Conservation (phyloP, 2,113 vertebrate genomes). For the Cyanistes caeruleus region DNA sequence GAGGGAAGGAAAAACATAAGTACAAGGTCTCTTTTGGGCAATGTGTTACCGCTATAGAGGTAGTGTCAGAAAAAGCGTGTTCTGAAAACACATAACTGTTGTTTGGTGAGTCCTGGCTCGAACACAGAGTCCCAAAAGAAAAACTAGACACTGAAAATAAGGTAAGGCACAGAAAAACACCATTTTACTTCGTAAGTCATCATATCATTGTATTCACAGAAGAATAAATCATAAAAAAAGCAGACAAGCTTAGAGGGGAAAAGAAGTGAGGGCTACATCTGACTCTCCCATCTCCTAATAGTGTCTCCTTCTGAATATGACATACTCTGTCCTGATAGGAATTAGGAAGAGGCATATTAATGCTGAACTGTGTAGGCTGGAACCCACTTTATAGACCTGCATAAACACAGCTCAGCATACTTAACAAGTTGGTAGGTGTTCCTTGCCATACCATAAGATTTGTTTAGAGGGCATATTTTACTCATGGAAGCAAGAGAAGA, state of each 20-base stretch:
- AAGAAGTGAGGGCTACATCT: not conserved
- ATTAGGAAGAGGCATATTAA: not conserved
- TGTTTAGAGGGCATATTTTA: not conserved
- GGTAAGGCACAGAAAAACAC: not conserved
- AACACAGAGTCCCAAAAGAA: not conserved
- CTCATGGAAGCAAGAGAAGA: not conserved
- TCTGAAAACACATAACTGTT: not conserved
- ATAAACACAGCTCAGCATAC: not conserved
- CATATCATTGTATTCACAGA: not conserved
- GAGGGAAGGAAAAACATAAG: not conserved
- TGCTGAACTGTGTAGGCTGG: not conserved
- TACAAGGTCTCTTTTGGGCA: not conserved
- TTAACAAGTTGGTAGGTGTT: not conserved
- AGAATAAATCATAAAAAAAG: not conserved
- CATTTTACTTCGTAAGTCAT: not conserved
- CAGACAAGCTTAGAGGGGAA: not conserved
- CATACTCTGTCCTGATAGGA: not conserved
- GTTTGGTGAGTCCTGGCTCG: not conserved
- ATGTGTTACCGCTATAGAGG: not conserved
- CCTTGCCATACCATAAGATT: not conserved
- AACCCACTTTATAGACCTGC: not conserved
- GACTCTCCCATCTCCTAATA: not conserved
- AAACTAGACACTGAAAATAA: not conserved
- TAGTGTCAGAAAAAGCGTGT: not conserved
- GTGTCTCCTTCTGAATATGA: not conserved